phyloP scores from a whole-genome alignment of 2,888 invertebrate species.

The Lochmaea capreae region DNA sequence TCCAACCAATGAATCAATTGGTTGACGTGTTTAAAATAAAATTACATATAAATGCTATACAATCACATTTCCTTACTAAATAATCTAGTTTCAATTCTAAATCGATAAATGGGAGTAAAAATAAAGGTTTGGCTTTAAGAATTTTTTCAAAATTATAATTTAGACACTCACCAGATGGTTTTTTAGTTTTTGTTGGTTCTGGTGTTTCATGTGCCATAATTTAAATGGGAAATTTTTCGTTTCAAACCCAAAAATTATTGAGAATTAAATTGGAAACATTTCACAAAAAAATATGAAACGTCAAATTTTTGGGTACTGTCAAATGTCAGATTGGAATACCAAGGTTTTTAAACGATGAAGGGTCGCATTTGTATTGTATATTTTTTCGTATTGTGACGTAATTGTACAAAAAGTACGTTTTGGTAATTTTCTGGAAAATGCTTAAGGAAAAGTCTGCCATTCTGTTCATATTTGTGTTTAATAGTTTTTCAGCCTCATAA shows the following conservation, averaged over 20 bases:
- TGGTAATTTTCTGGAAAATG: too few species aligned
- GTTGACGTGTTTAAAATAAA: conserved; percentile 16
- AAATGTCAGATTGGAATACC: background rate
- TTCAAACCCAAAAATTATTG: background rate
- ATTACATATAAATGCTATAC: background rate
- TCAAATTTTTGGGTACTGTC: background rate
- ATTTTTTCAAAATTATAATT: background rate
- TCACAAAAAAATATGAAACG: background rate
- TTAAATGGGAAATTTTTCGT: background rate
- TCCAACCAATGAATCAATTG: background rate
- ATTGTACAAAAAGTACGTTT: too few species aligned
- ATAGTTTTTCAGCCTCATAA: too few species aligned
- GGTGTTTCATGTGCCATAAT: conserved; percentile 50
- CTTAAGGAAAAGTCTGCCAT: too few species aligned
- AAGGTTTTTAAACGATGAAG: background rate
- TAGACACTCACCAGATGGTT: conserved; percentile 55
- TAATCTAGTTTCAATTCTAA: conserved; percentile 22
- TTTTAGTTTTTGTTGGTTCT: conserved; percentile 53
- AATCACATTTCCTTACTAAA: conserved; percentile 20
- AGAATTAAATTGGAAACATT: background rate
- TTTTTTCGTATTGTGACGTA: too few species aligned
- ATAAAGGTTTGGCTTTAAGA: conserved; percentile 13
- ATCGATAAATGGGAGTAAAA: conserved; percentile 44
- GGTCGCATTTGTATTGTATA: too few species aligned
- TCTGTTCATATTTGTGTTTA: too few species aligned